These are phyloP conservation scores for Polylopha cassiicola DNA, from an alignment of 2,888 invertebrate genomes.

Conservation along the genomic window DNA sequence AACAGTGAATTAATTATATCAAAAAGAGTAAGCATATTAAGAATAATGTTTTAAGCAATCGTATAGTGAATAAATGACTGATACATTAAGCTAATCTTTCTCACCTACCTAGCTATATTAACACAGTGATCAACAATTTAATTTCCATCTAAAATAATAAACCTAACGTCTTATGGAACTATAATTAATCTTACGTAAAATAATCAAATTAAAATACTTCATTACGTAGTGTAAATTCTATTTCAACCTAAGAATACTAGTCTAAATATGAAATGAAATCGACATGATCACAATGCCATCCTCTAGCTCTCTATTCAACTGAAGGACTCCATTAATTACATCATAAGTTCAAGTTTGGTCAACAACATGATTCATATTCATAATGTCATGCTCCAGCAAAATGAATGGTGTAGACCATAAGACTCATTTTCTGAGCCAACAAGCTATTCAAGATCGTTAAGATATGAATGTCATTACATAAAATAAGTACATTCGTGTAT, in stretches of 20 bases:
- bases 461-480: too few species aligned
- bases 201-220: conserved; percentile 9
- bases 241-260: conserved; percentile 3
- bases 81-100: conserved; percentile 13
- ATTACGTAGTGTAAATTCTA: conserved; percentile 8
- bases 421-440: too few species aligned
- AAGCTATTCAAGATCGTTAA: too few species aligned
- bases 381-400: too few species aligned
- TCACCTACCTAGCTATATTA: conserved; percentile 6
- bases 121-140: conserved; percentile 20
- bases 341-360: conserved; percentile 60
- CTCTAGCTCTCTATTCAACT: conserved; percentile 30
- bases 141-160: conserved; percentile 11
- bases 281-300: conserved; percentile 20
- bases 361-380: conserved; percentile 38
- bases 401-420: too few species aligned
- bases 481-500: too few species aligned
- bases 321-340: conserved; percentile 34
- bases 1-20: conserved; percentile 15
- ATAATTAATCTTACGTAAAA: conserved; percentile 16
- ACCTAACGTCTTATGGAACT: conserved; percentile 16
- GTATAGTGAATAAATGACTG: conserved; percentile 17
- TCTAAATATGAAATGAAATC: conserved; percentile 7
- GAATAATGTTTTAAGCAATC: conserved; percentile 12
- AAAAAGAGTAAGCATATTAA: conserved; percentile 14